Evolutionary conservation across 37 sponge, comb jelly and placozoan species (phyloP), one percentile per base, ranked within the genome.

Genomic region (Geodia barretti): DNA sequence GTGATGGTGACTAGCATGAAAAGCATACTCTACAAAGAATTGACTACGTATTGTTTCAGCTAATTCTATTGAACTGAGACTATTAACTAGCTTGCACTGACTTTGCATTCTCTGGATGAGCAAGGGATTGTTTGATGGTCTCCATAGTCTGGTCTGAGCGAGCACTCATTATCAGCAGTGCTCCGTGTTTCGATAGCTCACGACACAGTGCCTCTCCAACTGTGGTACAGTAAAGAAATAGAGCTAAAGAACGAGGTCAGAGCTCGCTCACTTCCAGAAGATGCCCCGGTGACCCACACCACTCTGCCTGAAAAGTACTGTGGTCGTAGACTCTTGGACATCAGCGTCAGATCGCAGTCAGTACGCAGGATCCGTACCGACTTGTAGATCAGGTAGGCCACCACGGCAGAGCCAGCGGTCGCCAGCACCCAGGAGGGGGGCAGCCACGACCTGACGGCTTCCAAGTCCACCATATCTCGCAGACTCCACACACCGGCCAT

Each of bases 261-360:
- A 47, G 54, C 54, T 47, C 7, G 54, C 91, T 90, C 35, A 90
- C 91, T 92, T 60, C 88, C 92, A 28, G 84, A 83, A 0, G 79
- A 74, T 25, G 88, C 84, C 39, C 92, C 92, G 35, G 88, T 83
- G 0, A 92, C 64, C 92, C 92, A 92, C 26, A 87, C 78, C 8
- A 87, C 85, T 60, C 74, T 83, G 3, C 79, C 92, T 14, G 68
- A 32, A 47, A 92, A 87, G 78, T 87, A 86, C 4, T 31, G 39
- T 14, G 61, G 37, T 29, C 76, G 83, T 24, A 84, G 70, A 20
- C 38, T 26, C 38, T 60, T 74, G 43, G 36, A 7, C 23, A 74
- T 65, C 38, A 92, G 84, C n/a, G 33, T 14, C 24, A 87, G 71
- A 66, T 92, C 92, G 2, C 65, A 64, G 64, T 92, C 88, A 20